Evolutionary conservation across 2,113 vertebrate genomes (phyloP).

Genomic region (Strix aluco): DNA sequence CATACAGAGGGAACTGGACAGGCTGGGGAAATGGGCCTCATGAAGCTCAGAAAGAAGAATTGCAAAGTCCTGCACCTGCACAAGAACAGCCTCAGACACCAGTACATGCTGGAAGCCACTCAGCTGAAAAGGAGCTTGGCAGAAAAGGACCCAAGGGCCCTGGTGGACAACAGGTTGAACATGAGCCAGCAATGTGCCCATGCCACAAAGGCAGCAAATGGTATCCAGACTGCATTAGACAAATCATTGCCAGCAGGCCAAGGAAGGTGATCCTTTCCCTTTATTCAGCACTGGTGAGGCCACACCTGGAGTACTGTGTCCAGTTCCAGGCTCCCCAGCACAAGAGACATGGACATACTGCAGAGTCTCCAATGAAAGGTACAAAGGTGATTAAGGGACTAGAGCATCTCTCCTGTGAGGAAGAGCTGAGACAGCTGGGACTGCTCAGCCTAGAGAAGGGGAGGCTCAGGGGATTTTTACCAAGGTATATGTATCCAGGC

Average conservation of each 20-base stretch:
- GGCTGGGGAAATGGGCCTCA: neutral
- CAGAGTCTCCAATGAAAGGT: neutral
- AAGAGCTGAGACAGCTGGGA: too few relatives aligned
- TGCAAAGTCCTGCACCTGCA: neutral
- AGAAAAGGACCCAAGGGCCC: neutral
- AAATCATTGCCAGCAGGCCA: neutral
- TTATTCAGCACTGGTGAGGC: too few relatives aligned
- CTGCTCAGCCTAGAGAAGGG: too few relatives aligned
- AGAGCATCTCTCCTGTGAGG: neutral
- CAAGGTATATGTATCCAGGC: too few relatives aligned
- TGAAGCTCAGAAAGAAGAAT: neutral
- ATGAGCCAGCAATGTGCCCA: neutral
- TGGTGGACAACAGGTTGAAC: neutral
- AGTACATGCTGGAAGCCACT: neutral
- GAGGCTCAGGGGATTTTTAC: too few relatives aligned
- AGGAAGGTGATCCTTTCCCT: neutral
- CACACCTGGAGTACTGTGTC: too few relatives aligned
- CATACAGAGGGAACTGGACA: neutral
- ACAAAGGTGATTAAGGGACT: neutral
- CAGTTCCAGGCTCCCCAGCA: too few relatives aligned
- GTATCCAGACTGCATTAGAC: neutral
- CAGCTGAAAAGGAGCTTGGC: neutral
- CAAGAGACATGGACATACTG: too few relatives aligned
- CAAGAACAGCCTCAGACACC: neutral
- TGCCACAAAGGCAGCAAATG: neutral